Evolutionary conservation across 2,113 vertebrate species (phyloP), one percentile per base, ranked within the genome.

Genomic region (Thunnus thynnus): DNA sequence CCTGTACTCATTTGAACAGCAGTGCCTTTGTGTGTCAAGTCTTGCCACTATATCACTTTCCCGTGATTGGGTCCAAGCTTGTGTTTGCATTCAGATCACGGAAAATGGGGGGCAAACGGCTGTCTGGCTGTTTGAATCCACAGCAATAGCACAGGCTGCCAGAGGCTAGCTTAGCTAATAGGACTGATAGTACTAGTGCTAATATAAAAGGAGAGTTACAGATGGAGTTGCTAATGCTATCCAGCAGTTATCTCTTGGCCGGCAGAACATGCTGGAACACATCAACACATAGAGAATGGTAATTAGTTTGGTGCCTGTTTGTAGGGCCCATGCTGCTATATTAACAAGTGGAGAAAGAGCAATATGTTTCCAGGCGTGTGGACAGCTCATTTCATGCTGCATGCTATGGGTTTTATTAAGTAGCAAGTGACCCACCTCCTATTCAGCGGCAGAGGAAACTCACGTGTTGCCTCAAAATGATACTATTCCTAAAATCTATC

Each of bases 211-310:
- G 83, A 84, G 68, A 13, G 20, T 80, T 82, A 80, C 68, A 82
- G 87, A 88, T 87, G 80, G 75, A 78, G 78, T 72, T 52, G 76
- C 81, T 89, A 84, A 89, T 86, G 83, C 47, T 71, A 55, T 32
- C 55, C 20, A 82, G 67, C 87, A 74, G 74, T 69, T 82, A 78
- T 89, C 74, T 80, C 76, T 76, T 74, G 64, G 80, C 77, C 10
- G 6, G 58, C 16, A 10, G 46, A 62, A 66, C 72, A 71, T 71
- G 72, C 47, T 56, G 68, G 50, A 64, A 25, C 57, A 72, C 25
- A 52, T 58, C 72, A 71, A 65, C 76, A 76, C 75, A 65, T 48
- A 69, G 14, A 64, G 68, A 79, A 74, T 68, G 60, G 25, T 79
- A 75, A 88, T 87, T 68, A 82, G 83, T 66, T n/a, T 56, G 66